Evolutionary conservation across 2,113 vertebrate genomes (phyloP).

Genomic region (Poicephalus gulielmi): DNA sequence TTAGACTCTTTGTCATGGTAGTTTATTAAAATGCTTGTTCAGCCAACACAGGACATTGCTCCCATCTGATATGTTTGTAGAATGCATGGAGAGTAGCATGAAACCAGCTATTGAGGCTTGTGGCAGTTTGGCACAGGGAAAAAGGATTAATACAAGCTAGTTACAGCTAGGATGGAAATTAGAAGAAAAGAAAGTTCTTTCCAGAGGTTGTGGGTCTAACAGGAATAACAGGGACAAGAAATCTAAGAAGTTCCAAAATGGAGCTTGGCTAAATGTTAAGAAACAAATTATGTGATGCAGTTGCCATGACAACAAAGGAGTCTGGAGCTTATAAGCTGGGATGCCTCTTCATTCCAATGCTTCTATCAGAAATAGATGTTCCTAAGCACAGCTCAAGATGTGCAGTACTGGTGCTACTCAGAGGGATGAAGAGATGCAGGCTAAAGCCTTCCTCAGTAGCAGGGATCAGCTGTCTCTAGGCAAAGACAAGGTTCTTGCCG

Average conservation of each 20-base stretch:
- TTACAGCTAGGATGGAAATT: not conserved
- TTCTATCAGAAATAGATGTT: slow-evolving; percentile 33
- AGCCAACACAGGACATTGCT: not conserved
- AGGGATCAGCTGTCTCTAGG: not conserved
- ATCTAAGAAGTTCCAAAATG: slow-evolving; percentile 15
- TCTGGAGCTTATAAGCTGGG: slow-evolving; percentile 20
- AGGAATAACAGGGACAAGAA: not conserved
- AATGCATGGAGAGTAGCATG: not conserved
- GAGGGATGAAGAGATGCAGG: not conserved
- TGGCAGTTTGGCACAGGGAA: not conserved
- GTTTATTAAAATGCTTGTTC: not conserved
- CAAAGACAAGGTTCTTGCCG: not conserved
- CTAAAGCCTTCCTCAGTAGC: not conserved
- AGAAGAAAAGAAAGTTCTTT: not conserved
- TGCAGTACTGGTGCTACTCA: not conserved
- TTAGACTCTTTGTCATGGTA: not conserved
- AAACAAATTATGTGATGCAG: slow-evolving; percentile 36
- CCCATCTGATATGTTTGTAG: not conserved
- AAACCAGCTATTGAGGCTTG: not conserved
- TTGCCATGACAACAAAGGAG: slow-evolving; percentile 38
- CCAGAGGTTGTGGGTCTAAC: not conserved
- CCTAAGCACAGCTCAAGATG: not conserved
- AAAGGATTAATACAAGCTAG: not conserved
- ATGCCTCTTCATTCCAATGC: not conserved
- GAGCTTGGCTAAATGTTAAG: slow-evolving; percentile 22